Evolutionary conservation across 92 coral and sea anemone species (phyloP).

Genomic region (Siderastrea radians): DNA sequence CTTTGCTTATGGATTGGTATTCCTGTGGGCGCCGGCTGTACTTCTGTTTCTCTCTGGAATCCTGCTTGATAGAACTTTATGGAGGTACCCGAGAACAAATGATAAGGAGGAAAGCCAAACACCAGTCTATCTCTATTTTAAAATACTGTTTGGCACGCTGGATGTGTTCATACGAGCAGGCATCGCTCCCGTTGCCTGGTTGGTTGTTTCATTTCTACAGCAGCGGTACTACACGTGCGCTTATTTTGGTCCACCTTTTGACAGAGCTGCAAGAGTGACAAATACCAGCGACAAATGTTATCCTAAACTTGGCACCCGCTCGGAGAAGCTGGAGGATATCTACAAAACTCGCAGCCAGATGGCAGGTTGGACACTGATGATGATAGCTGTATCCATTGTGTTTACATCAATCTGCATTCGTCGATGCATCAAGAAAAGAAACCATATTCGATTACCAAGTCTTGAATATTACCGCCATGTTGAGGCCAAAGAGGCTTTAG

Average conservation of each 20-base stretch:
- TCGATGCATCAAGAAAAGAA: slow-evolving; percentile 16
- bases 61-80: slow-evolving; percentile 40
- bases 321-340: slow-evolving; percentile 29
- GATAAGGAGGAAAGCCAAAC: background rate
- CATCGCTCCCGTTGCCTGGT: slow-evolving; percentile 63
- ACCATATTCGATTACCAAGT: slow-evolving; percentile 39
- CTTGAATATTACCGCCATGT: slow-evolving; percentile 37
- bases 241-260: slow-evolving; percentile 54
- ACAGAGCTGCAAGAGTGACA: background rate
- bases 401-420: slow-evolving; percentile 17
- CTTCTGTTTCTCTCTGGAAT: slow-evolving; percentile 66
- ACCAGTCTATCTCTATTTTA: background rate
- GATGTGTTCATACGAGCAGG: slow-evolving; percentile 40
- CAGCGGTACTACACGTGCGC: slow-evolving; percentile 67
- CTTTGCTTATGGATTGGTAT: slow-evolving; percentile 64
- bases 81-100: slow-evolving; percentile 14
- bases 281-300: slow-evolving; percentile 7
- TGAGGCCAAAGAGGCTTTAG: slow-evolving; percentile 59
- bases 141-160: background rate
- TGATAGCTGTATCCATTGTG: slow-evolving; percentile 17
- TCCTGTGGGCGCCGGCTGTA: slow-evolving; percentile 66
- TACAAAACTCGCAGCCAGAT: slow-evolving; percentile 51
- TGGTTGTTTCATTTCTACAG: slow-evolving; percentile 63
- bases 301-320: background rate
- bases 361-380: slow-evolving; percentile 39